Evolutionary conservation across 2,888 invertebrate genomes (phyloP).

Genomic region (Seladonia tumulorum): DNA sequence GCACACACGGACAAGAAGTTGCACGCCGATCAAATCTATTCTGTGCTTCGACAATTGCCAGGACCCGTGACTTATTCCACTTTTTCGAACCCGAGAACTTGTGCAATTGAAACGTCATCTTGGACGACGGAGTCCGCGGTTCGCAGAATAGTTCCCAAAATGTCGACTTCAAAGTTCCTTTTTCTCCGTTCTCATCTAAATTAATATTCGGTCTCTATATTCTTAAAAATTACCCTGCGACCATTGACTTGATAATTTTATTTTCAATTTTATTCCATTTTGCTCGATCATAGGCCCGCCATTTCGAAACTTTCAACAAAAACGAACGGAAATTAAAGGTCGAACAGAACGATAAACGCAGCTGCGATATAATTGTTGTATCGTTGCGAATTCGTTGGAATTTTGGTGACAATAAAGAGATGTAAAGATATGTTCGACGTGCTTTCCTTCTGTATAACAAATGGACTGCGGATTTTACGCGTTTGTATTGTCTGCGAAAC

Average conservation of each 20-base stretch:
- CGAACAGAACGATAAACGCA: background rate
- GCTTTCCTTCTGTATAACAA: slow-evolving; percentile 32
- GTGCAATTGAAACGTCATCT: background rate
- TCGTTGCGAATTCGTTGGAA: background rate
- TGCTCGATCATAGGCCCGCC: no score
- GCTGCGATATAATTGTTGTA: background rate
- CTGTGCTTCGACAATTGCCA: background rate
- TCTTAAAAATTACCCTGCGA: background rate
- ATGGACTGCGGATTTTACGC: background rate
- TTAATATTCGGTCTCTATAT: background rate
- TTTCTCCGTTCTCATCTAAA: background rate
- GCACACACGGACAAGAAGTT: slow-evolving; percentile 45
- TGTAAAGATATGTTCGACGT: slow-evolving; percentile 34
- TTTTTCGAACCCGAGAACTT: background rate
- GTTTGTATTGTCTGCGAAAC: background rate
- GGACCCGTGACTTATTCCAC: background rate
- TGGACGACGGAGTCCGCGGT: background rate
- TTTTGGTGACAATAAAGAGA: background rate
- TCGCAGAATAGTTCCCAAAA: background rate
- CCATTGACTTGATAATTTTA: background rate
- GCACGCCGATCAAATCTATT: slow-evolving; percentile 50
- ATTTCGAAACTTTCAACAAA: background rate
- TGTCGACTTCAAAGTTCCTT: background rate
- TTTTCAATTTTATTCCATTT: background rate
- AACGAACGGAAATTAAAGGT: background rate